Evolutionary conservation across 1,140 invertebrate genomes (phyloP).

Genomic region (Planococcus citri): DNA sequence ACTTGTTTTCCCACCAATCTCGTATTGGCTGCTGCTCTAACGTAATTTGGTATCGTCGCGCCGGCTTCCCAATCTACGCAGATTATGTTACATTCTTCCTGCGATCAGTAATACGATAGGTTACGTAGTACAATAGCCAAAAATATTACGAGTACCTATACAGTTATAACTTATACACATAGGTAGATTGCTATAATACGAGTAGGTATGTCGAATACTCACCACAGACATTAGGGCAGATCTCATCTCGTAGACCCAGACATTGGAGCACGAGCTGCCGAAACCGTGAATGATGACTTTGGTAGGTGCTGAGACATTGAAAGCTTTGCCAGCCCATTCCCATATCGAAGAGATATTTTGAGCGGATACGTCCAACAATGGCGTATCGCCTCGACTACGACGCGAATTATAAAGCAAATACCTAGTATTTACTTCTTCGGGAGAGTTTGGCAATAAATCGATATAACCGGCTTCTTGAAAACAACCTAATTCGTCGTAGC

Average conservation of each 20-base stretch:
- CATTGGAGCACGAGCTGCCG: constrained; percentile 72
- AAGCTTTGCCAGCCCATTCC: constrained; percentile 45
- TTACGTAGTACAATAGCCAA: too few relatives aligned
- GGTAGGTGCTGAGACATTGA: constrained; percentile 43
- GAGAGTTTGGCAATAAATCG: constrained; percentile 75
- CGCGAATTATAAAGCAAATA: constrained; percentile 51
- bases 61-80: constrained; percentile 92
- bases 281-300: constrained; percentile 89
- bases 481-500: constrained; percentile 85
- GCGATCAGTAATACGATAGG: background rate
- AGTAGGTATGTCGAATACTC: too few relatives aligned
- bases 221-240: constrained; percentile 75
- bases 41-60: constrained; percentile 81
- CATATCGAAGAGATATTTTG: constrained; percentile 50
- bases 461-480: constrained; percentile 82
- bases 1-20: constrained; percentile 81
- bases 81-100: constrained; percentile 72
- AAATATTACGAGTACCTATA: too few relatives aligned
- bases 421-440: constrained; percentile 59
- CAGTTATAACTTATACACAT: too few relatives aligned
- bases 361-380: constrained; percentile 50
- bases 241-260: constrained; percentile 89
- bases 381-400: constrained; percentile 39
- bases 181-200: too few relatives aligned
- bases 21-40: constrained; percentile 84